Evolutionary conservation across 2,113 vertebrate genomes (phyloP).

Genomic region (Nothoprocta pentlandii): DNA sequence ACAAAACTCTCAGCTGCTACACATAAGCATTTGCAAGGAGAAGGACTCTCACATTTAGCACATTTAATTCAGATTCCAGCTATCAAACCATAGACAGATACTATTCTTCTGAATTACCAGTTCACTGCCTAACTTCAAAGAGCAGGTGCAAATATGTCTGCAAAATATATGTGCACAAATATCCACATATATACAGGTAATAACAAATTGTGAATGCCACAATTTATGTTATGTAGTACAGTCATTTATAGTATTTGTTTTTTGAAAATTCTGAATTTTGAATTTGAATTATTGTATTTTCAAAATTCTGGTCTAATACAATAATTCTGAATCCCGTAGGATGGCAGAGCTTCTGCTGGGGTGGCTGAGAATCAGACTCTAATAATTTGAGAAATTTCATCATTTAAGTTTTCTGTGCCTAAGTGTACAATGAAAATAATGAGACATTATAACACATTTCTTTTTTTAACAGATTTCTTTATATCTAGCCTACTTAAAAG

Average conservation of each 20-base stretch:
- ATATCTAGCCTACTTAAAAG: constrained; percentile 42
- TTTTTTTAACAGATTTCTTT: not conserved
- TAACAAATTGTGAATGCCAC: not conserved
- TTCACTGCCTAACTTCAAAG: constrained; percentile 15
- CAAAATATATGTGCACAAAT: not conserved
- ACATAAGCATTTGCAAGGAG: not conserved
- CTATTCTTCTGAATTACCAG: not conserved
- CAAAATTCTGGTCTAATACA: not conserved
- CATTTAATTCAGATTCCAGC: constrained; percentile 15
- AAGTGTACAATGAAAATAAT: not conserved
- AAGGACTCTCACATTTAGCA: not conserved
- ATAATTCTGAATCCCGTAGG: not conserved
- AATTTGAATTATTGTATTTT: not conserved
- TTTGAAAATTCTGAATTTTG: not conserved
- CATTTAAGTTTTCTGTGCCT: not conserved
- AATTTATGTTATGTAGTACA: not conserved
- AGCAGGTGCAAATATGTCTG: not conserved
- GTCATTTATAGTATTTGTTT: constrained; percentile 3
- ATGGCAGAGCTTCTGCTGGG: constrained; percentile 6
- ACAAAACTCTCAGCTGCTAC: not conserved
- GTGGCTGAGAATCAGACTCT: constrained; percentile 13
- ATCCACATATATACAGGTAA: not conserved
- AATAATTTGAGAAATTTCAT: constrained; percentile 36
- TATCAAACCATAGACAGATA: constrained; percentile 1
- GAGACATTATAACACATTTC: constrained; percentile 4